Base-by-base conservation (phyloP, 2,888 invertebrate genomes). In the Eupithecia subumbrata region DNA sequence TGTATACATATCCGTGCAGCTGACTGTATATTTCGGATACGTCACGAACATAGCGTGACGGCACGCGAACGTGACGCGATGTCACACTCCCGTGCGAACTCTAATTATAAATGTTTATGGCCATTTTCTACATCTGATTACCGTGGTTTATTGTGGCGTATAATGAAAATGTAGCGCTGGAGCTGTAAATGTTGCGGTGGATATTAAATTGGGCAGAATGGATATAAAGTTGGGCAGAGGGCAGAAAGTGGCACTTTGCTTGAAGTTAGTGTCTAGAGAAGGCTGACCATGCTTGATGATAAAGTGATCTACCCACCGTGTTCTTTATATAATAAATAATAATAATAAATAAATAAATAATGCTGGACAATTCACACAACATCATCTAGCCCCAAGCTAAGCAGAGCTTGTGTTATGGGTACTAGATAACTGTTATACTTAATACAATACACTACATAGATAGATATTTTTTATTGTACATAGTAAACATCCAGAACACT, bases 101-200 rank as follows among this genome's bases (percentile, higher is more conserved):
- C 14, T 76, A 73, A 75, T 78, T 75, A 72, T 75, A 73, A 75
- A 73, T 73, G 77, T 63, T 74, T 71, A 72, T 72, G 70, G 14
- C 34, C 66, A 73, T 77, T 73, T 77, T 73, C 75, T 34, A 73
- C 72, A 67, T 48, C 75, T 63, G 37, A 63, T 45, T 71, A 68
- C 25, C 18, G 34, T 64, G 64, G 64, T 64, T 64, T 64, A 64
- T 64, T 16, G 60, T 60, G 18, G 8, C 34, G 64, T 64, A 64
- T 60, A 34, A 64, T 64, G 18, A 64, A 64, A 64, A 34, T 34
- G 34, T 64, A 64, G 64, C 64, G 8, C 7, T 16, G 12, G 63
- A 16, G 60, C 22, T 25, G 14, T 60, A 60, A 60, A 60, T 60
- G 22, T 25, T 60, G 12, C 5, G 25, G 11, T 56, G 52, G n/a